A percentile compares a stretch with the other conserved stretches of the same genome.
These are phyloP conservation scores for Hydraecia micacea DNA, from an alignment of 2,888 invertebrate genomes.

Conservation along the genomic window DNA sequence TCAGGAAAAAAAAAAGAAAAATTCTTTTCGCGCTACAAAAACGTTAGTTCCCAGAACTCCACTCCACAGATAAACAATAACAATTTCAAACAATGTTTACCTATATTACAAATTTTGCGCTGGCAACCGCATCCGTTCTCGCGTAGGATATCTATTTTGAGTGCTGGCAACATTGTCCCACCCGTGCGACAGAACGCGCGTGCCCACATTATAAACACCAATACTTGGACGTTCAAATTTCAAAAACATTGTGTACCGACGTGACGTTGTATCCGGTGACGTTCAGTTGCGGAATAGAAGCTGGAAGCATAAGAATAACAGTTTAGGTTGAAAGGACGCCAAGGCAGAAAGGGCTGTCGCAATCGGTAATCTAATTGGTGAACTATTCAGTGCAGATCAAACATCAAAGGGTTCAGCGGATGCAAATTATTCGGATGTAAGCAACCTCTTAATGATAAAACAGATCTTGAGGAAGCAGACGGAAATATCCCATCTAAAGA, in stretches of 20 bases:
- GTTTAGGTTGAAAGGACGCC: constrained; percentile 53
- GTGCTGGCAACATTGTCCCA: constrained; percentile 87
- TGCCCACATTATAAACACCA: constrained; percentile 86
- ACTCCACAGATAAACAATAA: constrained; percentile 71
- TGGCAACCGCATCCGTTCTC: constrained; percentile 72
- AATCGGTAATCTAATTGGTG: constrained; percentile 19
- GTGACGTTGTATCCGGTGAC: constrained; percentile 89
- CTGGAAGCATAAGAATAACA: constrained; percentile 60
- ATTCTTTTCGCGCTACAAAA: constrained; percentile 35
- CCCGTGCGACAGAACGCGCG: constrained; percentile 86
- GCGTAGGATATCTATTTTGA: constrained; percentile 82
- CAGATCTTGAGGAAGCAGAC: constrained; percentile 2
- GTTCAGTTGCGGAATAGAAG: constrained; percentile 70
- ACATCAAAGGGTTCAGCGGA: constrained; percentile 17
- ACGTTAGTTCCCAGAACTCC: constrained; percentile 61
- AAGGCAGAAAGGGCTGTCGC: constrained; percentile 42
- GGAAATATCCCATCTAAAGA: background rate
- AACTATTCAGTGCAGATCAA: constrained; percentile 2
- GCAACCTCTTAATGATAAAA: background rate
- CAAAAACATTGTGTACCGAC: constrained; percentile 87
- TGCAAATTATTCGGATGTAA: constrained; percentile 6
- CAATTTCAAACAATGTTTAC: constrained; percentile 70
- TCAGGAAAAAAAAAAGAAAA: constrained; percentile 12
- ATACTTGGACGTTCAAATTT: constrained; percentile 86
- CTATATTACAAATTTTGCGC: constrained; percentile 65